Percentiles rank a stretch among this genome's conserved stretches.
Evolutionary conservation across 2,888 invertebrate species (phyloP).

Genomic region (Strigamia maritima): DNA sequence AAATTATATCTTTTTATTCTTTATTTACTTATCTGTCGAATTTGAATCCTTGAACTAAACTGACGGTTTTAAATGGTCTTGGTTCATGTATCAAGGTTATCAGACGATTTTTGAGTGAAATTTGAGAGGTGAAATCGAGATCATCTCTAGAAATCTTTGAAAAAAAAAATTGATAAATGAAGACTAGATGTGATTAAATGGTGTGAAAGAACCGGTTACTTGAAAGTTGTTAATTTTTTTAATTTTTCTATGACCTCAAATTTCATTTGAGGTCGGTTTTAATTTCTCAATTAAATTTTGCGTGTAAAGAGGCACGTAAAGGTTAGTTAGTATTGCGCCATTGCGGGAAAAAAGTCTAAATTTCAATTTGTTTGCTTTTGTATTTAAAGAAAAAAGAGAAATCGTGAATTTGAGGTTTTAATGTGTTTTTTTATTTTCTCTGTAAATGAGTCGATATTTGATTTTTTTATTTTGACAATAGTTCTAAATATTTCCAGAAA

Average conservation of each 20-base stretch:
- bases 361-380: background rate
- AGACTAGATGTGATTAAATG: background rate
- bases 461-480: too few relatives aligned
- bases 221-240: background rate
- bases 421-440: too few relatives aligned
- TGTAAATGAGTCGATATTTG: too few relatives aligned
- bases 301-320: background rate
- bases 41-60: background rate
- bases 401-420: too few relatives aligned
- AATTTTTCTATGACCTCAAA: background rate
- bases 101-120: background rate
- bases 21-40: background rate
- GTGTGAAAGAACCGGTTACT: background rate
- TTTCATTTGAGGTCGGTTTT: background rate
- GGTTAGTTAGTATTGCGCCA: background rate
- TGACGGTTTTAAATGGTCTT: background rate
- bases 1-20: background rate
- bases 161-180: background rate
- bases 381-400: too few relatives aligned
- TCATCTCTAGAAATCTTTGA: background rate
- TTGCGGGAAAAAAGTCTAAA: background rate
- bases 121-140: slow-evolving; percentile 2
- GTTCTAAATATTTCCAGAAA: too few relatives aligned
- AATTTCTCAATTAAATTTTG: background rate
- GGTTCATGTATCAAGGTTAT: background rate